Conservation (phyloP, 2,113 vertebrate genomes). For the Crotalus viridis region DNA sequence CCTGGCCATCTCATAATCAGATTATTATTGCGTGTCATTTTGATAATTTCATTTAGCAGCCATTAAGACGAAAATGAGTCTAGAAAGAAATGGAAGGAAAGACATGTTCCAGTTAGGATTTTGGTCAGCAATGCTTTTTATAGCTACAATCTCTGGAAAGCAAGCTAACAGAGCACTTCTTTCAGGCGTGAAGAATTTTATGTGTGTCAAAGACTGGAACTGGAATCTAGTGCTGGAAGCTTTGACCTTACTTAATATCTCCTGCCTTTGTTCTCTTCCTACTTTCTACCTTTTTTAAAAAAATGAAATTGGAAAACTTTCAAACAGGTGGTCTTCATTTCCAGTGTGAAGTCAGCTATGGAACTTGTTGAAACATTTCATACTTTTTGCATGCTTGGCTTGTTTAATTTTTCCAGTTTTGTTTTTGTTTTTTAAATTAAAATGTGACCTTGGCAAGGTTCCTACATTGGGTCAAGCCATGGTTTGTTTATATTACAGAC, state of each 20-base stretch:
- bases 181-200: background rate
- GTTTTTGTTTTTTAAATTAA: background rate
- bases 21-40: background rate
- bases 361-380: background rate
- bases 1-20: background rate
- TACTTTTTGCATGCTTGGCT: background rate
- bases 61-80: background rate
- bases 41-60: background rate
- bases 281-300: background rate
- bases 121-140: background rate
- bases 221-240: background rate
- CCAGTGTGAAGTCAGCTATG: background rate
- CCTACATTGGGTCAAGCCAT: background rate
- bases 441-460: background rate
- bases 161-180: background rate
- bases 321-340: background rate
- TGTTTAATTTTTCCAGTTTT: background rate
- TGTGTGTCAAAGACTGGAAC: background rate
- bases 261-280: background rate
- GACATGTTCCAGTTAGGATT: background rate
- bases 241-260: too few species aligned
- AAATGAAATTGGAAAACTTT: background rate
- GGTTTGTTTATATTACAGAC: background rate
- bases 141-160: background rate
- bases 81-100: background rate